A percentile compares a stretch with the other conserved stretches of the same genome.
Conservation (phyloP, 1,140 invertebrate species). For the Mamestra configurata region DNA sequence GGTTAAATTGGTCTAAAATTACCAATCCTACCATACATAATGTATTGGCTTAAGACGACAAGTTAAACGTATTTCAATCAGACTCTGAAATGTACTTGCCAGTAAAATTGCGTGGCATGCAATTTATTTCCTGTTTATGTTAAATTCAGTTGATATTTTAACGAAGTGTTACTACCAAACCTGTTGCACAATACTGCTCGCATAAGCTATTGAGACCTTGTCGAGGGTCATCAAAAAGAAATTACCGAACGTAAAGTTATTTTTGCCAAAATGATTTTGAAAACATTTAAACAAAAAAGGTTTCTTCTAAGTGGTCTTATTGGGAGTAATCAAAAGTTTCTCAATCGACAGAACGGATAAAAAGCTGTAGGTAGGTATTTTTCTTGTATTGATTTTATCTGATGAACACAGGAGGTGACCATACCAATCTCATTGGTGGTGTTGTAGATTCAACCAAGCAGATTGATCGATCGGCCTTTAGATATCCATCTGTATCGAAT, state of each 20-base stretch:
- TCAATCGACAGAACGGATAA: no score
- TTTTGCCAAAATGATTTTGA: background rate
- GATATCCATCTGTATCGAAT: conserved; percentile 28
- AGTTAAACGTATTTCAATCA: conserved; percentile 25
- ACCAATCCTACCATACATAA: conserved; percentile 23
- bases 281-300: no score
- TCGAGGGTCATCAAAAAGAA: background rate
- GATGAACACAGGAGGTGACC: no score
- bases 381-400: no score
- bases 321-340: no score
- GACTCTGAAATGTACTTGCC: conserved; percentile 10
- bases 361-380: no score
- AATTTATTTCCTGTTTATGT: conserved; percentile 32
- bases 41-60: conserved; percentile 13
- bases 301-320: no score
- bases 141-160: conserved; percentile 9
- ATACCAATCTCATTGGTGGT: background rate
- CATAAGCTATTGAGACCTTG: background rate
- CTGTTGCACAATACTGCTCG: background rate
- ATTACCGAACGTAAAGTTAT: background rate
- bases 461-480: background rate
- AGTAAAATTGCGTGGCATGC: background rate
- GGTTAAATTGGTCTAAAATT: conserved; percentile 26
- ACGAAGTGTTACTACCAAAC: background rate
- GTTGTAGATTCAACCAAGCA: background rate